Percentiles rank a stretch among this genome's conserved stretches.
Conservation (phyloP, 2,797 vertebrate genomes). For the Hippocampus kuda region DNA sequence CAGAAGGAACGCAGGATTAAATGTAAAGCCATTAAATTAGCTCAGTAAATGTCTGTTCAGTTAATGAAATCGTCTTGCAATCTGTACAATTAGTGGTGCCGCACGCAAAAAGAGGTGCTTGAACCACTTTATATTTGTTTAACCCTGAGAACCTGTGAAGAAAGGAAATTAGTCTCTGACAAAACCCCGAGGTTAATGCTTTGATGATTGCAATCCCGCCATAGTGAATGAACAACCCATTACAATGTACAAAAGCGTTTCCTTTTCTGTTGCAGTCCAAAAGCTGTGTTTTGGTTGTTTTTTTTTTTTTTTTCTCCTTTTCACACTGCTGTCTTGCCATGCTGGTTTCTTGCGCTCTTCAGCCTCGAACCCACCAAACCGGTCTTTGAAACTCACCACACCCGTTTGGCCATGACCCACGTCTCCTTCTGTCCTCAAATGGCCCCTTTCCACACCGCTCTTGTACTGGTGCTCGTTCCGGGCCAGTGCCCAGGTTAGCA, state of each 20-base stretch:
- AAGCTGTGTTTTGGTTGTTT: not conserved
- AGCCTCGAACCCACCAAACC: slow-evolving; percentile 51
- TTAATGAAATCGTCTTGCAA: slow-evolving; percentile 32
- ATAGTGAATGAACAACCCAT: not conserved
- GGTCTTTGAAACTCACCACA: slow-evolving; percentile 52
- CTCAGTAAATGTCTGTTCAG: slow-evolving; percentile 22
- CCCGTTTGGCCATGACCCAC: slow-evolving; percentile 40
- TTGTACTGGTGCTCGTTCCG: too few relatives aligned
- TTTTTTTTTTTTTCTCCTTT: slow-evolving; percentile 3
- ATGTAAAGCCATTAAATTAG: slow-evolving; percentile 34
- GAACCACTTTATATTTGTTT: not conserved
- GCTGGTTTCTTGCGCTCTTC: slow-evolving; percentile 36
- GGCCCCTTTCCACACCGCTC: too few relatives aligned
- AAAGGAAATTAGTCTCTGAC: not conserved
- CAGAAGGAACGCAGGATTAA: slow-evolving; percentile 25
- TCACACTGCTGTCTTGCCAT: slow-evolving; percentile 21
- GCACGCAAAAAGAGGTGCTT: not conserved
- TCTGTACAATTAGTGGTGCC: not conserved
- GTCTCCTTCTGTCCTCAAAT: slow-evolving; percentile 29
- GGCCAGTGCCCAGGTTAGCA: too few relatives aligned
- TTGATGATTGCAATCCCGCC: not conserved
- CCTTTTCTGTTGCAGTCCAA: not conserved
- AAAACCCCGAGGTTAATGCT: not conserved
- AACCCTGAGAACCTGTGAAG: not conserved
- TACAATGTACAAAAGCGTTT: not conserved